Percentiles rank a stretch among this genome's conserved stretches.
Conservation (phyloP, 2,113 vertebrate genomes). For the Siniperca knerii region DNA sequence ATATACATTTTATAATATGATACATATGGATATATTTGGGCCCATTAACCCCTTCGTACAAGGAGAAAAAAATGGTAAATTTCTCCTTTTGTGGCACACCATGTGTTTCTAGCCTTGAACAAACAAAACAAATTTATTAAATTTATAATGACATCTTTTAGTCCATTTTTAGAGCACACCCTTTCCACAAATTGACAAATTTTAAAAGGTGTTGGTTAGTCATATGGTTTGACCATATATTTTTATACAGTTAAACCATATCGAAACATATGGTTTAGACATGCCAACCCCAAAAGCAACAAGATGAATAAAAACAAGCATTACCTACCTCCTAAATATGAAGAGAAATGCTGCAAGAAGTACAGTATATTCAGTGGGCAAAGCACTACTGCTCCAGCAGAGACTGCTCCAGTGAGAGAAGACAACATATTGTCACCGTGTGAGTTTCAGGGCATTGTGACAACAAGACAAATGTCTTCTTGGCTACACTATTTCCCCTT, state of each 20-base stretch:
- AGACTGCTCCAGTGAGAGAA: constrained; percentile 1
- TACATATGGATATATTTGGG: not conserved
- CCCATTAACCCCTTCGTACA: not conserved
- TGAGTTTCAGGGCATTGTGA: constrained; percentile 1
- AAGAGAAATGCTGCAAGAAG: not conserved
- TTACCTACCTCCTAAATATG: not conserved
- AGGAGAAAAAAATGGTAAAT: not conserved
- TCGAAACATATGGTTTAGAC: not conserved
- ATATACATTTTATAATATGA: not conserved
- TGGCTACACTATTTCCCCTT: not conserved
- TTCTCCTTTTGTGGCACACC: not conserved
- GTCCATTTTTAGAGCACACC: not conserved
- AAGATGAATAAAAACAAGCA: not conserved
- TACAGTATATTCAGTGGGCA: not conserved
- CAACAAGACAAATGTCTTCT: not conserved
- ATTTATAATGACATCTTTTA: not conserved
- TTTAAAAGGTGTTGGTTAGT: not conserved
- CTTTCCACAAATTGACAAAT: not conserved
- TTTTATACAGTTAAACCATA: not conserved
- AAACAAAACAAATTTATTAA: not conserved
- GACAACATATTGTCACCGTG: not conserved
- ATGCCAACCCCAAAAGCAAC: not conserved
- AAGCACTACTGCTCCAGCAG: not conserved
- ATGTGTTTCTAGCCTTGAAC: not conserved
- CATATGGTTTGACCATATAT: not conserved